These are phyloP conservation scores for Pyrgilauda ruficollis DNA, from an alignment of 2,113 vertebrate species.

Conservation along the genomic window DNA sequence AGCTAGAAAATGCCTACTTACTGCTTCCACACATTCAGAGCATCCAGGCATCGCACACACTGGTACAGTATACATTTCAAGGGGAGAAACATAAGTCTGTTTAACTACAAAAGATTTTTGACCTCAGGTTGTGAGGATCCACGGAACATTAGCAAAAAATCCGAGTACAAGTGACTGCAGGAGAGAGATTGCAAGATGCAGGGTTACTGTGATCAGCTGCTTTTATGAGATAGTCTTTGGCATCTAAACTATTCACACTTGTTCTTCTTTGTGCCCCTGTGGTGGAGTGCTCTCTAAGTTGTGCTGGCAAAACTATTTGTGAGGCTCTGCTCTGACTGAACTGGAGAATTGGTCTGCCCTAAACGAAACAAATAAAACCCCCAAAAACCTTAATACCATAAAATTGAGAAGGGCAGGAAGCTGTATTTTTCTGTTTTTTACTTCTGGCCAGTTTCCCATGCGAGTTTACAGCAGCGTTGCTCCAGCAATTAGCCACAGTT, in stretches of 20 bases:
- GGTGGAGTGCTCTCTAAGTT: background rate
- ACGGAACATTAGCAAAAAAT: background rate
- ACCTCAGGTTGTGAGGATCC: background rate
- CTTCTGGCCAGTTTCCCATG: background rate
- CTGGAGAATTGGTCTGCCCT: background rate
- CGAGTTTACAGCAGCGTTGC: background rate
- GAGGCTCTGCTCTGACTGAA: background rate
- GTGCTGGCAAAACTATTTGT: background rate
- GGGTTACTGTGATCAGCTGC: background rate
- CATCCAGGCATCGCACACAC: conserved; percentile 88
- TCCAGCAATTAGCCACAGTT: background rate
- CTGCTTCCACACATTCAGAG: conserved; percentile 90
- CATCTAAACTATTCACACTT: background rate
- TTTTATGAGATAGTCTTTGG: background rate
- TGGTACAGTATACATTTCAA: conserved; percentile 76
- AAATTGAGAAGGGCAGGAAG: background rate
- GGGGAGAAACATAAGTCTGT: background rate
- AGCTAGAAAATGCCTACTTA: conserved; percentile 76
- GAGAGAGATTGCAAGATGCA: background rate
- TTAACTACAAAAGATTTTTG: background rate
- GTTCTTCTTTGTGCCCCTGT: background rate
- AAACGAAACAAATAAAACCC: background rate
- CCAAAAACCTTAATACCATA: background rate
- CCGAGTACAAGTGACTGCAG: background rate
- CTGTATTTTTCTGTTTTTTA: background rate